Percentiles rank a stretch among this genome's conserved stretches.
Conservation (phyloP, 2,113 vertebrate genomes). For the Mustelus asterias region DNA sequence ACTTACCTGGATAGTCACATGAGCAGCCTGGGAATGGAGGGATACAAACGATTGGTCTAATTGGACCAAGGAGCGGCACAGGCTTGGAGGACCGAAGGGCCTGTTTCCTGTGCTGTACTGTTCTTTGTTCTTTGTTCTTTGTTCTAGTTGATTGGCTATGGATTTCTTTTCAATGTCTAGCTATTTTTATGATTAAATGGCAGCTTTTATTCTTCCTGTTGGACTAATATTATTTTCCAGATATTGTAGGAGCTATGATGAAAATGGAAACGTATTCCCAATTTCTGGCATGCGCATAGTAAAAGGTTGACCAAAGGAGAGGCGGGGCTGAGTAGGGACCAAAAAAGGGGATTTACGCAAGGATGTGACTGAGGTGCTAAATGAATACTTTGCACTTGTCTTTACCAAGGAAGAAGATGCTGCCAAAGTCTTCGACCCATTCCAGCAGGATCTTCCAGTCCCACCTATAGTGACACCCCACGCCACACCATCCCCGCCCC, state of each 20-base stretch:
- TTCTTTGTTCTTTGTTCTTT: no score
- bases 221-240: neutral
- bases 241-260: neutral
- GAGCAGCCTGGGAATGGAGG: no score
- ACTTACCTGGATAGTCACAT: no score
- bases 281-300: neutral
- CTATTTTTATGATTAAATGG: neutral
- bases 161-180: neutral
- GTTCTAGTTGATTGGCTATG: neutral
- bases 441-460: no score
- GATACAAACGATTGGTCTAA: no score
- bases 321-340: neutral
- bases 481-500: no score
- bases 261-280: neutral
- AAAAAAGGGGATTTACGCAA: neutral
- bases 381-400: neutral
- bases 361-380: neutral
- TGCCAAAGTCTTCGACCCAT: no score
- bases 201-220: neutral
- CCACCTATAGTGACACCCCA: no score
- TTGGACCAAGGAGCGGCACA: no score
- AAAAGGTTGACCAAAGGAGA: no score
- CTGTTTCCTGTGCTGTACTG: no score
- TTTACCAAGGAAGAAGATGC: neutral
- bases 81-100: no score